phyloP scores from a whole-genome alignment of 2,113 vertebrate genomes.

The Gadus chalcogrammus region DNA sequence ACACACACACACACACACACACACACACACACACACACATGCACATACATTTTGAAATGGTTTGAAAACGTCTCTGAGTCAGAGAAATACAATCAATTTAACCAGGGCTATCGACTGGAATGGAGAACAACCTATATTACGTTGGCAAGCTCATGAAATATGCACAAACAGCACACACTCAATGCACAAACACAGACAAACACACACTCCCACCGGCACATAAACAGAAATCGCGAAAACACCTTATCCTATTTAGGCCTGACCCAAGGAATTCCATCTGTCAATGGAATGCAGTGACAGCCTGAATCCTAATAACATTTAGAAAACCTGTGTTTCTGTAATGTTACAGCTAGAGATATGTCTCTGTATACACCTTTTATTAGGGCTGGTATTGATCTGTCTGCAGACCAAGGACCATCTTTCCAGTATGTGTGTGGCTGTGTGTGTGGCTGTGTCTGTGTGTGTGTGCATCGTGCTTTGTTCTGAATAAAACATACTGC shows the following conservation, averaged over 20 bases:
- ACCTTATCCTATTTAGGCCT: slow-evolving; percentile 6
- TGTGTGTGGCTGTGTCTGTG: not conserved
- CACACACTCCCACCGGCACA: not conserved
- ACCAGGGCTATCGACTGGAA: too few relatives aligned
- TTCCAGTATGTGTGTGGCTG: not conserved
- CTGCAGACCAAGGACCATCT: slow-evolving; percentile 7
- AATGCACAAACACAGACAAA: not conserved
- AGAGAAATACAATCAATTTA: slow-evolving; percentile 42
- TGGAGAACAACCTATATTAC: too few relatives aligned
- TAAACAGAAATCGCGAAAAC: slow-evolving; percentile 13
- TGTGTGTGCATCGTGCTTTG: not conserved
- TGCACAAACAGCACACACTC: too few relatives aligned
- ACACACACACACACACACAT: slow-evolving; percentile 8
- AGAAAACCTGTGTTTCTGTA: slow-evolving; percentile 11
- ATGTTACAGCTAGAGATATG: slow-evolving; percentile 38
- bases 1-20: slow-evolving; percentile 7
- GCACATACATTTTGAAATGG: slow-evolving; percentile 23
- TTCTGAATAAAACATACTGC: not conserved
- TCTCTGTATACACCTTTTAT: slow-evolving; percentile 41
- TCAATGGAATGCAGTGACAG: not conserved
- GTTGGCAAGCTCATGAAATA: too few relatives aligned
- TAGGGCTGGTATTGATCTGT: slow-evolving; percentile 44
- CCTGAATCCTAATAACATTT: slow-evolving; percentile 39
- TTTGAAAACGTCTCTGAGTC: slow-evolving; percentile 48
- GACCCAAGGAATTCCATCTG: slow-evolving; percentile 15